Base-by-base conservation (phyloP, 2,113 vertebrate genomes). In the Calonectris borealis region DNA sequence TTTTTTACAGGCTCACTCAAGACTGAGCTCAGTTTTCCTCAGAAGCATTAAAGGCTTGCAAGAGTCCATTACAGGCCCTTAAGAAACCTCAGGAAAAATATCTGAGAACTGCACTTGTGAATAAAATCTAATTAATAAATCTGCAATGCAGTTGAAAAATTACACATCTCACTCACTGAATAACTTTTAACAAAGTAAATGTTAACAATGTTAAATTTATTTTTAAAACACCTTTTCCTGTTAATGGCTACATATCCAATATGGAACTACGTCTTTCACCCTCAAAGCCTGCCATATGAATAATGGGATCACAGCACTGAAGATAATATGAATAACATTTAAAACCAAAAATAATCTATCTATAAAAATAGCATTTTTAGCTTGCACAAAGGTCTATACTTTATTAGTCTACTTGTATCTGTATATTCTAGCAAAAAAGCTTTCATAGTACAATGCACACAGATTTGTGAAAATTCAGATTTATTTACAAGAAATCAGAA, bases 401-500 rank as follows among this genome's bases (percentile, higher is more conserved):
- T 93, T 75, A 97, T 95, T 93, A 96, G 95, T 95, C 88, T 94
- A 73, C 83, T 97, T 97, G 62, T 95, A 93, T 83, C 89, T 94
- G 66, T 86, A 84, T 84, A 95, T 79, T 72, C 78, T 88, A 98
- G 97, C 90, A 91, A 90, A 62, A 77, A 83, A 94, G 26, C 38
- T 86, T 88, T 97, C 91, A 54, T 61, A 89, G 34, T 65, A 94
- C 90, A 96, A 92, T 92, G 61, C 71, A 60, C 92, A 76, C n/a
- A 79, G 94, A 94, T 94, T 91, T 95, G 90, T 94, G 88, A 44
- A 92, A 97, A 96, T 97, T 95, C 16, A 42, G 61, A 95, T 97
- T 95, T 97, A 94, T 97, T 96, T 97, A 96, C 90, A 96, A 94
- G 95, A 98, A 97, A 98, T 98, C 97, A 98, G 92, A 98, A 97